Conservation (phyloP, 2,888 invertebrate genomes). For the Hoplodrina ambigua region DNA sequence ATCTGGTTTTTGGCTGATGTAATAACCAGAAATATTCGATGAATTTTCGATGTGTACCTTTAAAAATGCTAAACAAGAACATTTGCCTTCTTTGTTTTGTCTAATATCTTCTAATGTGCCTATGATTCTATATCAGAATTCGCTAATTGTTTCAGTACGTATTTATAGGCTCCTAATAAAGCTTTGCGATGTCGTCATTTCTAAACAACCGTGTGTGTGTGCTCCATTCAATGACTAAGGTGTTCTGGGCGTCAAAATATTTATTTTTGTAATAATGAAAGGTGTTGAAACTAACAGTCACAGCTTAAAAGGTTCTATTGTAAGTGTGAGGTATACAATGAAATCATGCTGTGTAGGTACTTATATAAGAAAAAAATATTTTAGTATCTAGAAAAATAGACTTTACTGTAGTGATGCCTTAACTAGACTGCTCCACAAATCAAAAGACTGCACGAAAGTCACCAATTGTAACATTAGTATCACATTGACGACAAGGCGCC, state of each 20-base stretch:
- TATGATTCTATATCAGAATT: conserved; percentile 1
- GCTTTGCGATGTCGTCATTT: conserved; percentile 12
- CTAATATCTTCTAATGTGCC: conserved; percentile 20
- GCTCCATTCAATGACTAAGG: too few species aligned
- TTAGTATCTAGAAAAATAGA: neutral
- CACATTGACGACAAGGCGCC: neutral
- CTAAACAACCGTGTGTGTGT: neutral
- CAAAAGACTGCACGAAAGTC: conserved; percentile 5
- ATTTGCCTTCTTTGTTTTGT: conserved; percentile 5
- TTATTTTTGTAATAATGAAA: neutral
- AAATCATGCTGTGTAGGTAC: neutral
- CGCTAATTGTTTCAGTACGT: conserved; percentile 26
- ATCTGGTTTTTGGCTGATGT: conserved; percentile 34
- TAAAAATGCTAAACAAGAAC: conserved; percentile 10
- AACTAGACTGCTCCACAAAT: neutral
- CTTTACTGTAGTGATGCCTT: neutral
- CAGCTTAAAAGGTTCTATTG: neutral
- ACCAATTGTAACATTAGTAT: conserved; percentile 1
- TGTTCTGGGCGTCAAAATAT: neutral
- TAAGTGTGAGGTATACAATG: neutral
- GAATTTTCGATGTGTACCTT: neutral
- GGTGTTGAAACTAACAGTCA: neutral
- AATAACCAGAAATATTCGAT: conserved; percentile 40
- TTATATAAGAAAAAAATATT: neutral
- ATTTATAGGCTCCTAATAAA: conserved; percentile 8